Conservation (phyloP, 1,140 invertebrate genomes). For the Theocolax elegans region DNA sequence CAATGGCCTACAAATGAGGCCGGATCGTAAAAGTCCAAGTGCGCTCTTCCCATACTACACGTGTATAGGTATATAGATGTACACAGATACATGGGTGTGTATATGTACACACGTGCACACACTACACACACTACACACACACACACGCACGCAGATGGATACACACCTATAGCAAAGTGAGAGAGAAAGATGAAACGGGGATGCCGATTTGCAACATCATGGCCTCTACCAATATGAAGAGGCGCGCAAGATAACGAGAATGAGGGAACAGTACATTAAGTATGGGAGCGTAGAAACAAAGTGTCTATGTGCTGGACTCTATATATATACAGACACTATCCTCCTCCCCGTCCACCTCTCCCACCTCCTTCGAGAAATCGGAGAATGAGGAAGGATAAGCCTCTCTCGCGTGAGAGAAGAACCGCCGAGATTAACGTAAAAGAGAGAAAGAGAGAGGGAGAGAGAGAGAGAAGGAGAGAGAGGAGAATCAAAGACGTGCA, state of each 20-base stretch:
- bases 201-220: conserved; percentile 14
- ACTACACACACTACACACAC: not conserved
- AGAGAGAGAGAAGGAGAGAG: not conserved
- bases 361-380: too few species aligned
- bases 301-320: too few species aligned
- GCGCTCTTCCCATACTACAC: too few species aligned
- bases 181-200: not conserved
- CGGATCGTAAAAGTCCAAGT: not conserved
- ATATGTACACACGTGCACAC: not conserved
- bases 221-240: not conserved
- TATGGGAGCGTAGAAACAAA: conserved; percentile 9
- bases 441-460: not conserved
- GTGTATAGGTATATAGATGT: too few species aligned
- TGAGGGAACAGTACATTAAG: conserved; percentile 11
- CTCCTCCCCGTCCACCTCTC: too few species aligned
- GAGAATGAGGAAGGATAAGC: too few species aligned
- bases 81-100: too few species aligned
- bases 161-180: not conserved
- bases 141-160: not conserved
- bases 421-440: too few species aligned
- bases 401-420: too few species aligned
- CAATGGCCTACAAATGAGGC: conserved; percentile 3
- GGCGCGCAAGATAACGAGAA: conserved; percentile 3
- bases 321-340: not conserved
- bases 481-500: not conserved